These are phyloP conservation scores for Ctenochaetus hawaiiensis DNA, from an alignment of 2,797 vertebrate genomes.

Conservation along the genomic window DNA sequence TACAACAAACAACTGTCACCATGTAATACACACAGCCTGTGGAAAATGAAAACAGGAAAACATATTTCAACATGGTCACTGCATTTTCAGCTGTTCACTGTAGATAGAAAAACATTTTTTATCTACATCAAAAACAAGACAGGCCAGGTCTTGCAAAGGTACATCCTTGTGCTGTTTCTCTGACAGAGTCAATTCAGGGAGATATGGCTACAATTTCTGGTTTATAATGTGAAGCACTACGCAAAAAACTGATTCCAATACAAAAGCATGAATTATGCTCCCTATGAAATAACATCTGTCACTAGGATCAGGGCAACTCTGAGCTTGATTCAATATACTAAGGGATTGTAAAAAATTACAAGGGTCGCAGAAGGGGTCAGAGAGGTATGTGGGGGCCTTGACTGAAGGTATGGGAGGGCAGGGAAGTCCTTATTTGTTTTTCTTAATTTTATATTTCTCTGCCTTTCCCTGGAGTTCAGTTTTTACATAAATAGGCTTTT, in stretches of 20 bases:
- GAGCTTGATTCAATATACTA: background rate
- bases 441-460: background rate
- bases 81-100: constrained; percentile 8
- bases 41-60: background rate
- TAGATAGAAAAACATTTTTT: background rate
- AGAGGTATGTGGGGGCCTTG: background rate
- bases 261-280: background rate
- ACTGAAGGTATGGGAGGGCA: background rate
- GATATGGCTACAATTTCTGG: constrained; percentile 4
- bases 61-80: constrained; percentile 18
- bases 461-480: background rate
- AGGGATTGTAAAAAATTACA: constrained; percentile 3
- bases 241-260: background rate
- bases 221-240: background rate
- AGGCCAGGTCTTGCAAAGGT: constrained; percentile 1
- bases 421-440: background rate
- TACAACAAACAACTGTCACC: constrained; percentile 56
- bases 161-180: constrained; percentile 1
- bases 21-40: constrained; percentile 32
- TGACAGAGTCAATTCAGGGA: background rate
- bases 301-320: background rate
- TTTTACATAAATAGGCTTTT: background rate
- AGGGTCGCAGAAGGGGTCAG: too few species aligned
- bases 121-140: constrained; percentile 6
- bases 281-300: constrained; percentile 2